Evolutionary conservation across 2,797 vertebrate species (phyloP), one percentile per base, ranked within the genome.

Genomic region (Chaetophractus vellerosus): DNA sequence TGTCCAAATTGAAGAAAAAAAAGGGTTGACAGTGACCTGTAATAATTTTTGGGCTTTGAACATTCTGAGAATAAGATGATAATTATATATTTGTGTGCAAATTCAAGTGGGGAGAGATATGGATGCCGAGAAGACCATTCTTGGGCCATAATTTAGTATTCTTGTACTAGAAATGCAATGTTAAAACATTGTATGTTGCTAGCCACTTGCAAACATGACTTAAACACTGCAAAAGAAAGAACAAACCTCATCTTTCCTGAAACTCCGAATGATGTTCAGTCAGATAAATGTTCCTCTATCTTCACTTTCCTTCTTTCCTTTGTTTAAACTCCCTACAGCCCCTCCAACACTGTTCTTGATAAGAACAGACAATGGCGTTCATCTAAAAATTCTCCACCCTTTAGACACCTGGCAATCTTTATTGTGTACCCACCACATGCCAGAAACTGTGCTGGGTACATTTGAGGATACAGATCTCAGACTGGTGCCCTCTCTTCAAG

Each of bases 21-120:
- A 55, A 59, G 41, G n/a, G 26, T 6, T 23, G 23, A 66, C 3
- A 63, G 59, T 81, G 11, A 9, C 6, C 14, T 81, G 12, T 78
- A 52, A 72, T 85, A 1, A 68, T 78, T 85, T 86, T 24, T 66
- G 45, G 41, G 16, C 15, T 85, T 82, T 82, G 52, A 82, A 36
- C 15, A 89, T 91, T 94, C n/a, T 91, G 36, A 83, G 79, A 75
- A 81, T 68, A 59, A 61, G 33, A 79, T 93, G 57, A 94, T 96
- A 87, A 89, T 50, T 59, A 12, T 81, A 26, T 14, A 14, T 55
- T 82, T 79, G 57, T 24, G 23, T 82, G 28, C 3, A 82, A 86
- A 82, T 64, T 14, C 31, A 89, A 75, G 7, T 52, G 4, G 33
- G 18, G 6, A 48, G 9, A 91, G 19, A 90, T 72, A 79, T 8